phyloP scores from a whole-genome alignment of 2,888 invertebrate species.

The Apamea sordens region DNA sequence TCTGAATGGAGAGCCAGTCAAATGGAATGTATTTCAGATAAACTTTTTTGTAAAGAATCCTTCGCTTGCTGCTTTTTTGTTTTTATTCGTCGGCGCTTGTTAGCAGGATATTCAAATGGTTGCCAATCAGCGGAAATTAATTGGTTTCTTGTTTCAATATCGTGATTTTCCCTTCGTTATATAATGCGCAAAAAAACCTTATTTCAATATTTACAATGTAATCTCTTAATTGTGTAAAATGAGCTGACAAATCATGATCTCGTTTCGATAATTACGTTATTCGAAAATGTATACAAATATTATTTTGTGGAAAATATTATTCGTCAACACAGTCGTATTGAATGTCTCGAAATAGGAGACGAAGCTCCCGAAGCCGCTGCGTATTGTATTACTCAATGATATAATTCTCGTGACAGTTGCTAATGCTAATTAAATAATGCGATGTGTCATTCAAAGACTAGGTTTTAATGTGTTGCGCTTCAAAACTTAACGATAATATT shows the following conservation, averaged over 20 bases:
- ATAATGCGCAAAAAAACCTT: constrained; percentile 45
- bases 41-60: constrained; percentile 45
- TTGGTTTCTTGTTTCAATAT: constrained; percentile 67
- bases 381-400: constrained; percentile 6
- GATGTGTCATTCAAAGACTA: constrained; percentile 24
- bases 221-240: constrained; percentile 40
- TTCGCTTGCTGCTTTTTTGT: constrained; percentile 53
- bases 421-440: constrained; percentile 18
- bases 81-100: constrained; percentile 61
- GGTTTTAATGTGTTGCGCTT: constrained; percentile 14
- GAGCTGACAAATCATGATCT: constrained; percentile 43
- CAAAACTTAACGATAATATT: constrained; percentile 16
- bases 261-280: constrained; percentile 25
- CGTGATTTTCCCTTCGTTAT: constrained; percentile 54
- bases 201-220: constrained; percentile 56
- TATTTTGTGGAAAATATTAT: constrained; percentile 10
- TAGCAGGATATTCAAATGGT: constrained; percentile 64
- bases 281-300: constrained; percentile 14
- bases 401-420: constrained; percentile 23
- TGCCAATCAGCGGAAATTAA: constrained; percentile 67
- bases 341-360: background rate
- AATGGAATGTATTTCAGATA: constrained; percentile 61
- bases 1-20: constrained; percentile 48
- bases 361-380: background rate
- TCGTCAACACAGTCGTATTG: constrained; percentile 1